These are phyloP conservation scores for Lethenteron camtschaticum DNA, from an alignment of 2,113 vertebrate species.

Conservation along the genomic window DNA sequence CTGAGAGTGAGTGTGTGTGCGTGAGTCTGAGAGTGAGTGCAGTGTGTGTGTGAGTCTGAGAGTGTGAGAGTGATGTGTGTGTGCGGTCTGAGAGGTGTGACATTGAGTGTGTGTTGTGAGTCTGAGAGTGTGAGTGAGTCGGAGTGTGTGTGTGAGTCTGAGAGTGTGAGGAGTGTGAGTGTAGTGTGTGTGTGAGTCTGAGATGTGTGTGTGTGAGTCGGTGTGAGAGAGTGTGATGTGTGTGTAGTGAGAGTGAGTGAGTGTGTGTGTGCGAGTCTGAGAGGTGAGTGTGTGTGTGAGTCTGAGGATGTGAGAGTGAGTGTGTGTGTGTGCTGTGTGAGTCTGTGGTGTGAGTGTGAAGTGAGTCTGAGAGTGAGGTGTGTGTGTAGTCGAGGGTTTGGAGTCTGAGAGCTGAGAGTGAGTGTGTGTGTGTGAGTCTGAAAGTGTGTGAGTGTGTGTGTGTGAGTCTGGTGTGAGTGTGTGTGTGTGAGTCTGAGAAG, in stretches of 20 bases:
- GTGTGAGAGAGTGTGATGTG: neutral
- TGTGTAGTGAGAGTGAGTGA: neutral
- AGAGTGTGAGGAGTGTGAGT: neutral
- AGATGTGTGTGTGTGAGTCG: no score
- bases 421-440: no score
- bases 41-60: constrained; percentile 1
- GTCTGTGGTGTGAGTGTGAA: no score
- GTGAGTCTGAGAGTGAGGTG: neutral
- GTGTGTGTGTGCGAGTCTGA: neutral
- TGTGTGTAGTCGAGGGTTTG: no score
- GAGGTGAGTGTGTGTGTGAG: neutral
- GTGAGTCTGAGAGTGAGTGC: neutral
- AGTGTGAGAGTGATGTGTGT: neutral
- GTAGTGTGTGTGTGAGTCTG: neutral
- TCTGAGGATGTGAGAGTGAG: neutral
- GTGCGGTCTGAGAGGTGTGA: no score
- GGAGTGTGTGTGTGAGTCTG: neutral
- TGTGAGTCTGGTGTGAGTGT: no score
- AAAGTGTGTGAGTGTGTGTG: no score
- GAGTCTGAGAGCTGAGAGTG: neutral
- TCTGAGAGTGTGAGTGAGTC: constrained; percentile 1
- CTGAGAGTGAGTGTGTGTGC: neutral
- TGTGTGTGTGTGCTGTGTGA: neutral
- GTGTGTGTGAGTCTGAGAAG: no score
- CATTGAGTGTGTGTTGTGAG: neutral